These are phyloP conservation scores for Polydrusus tereticollis DNA, from an alignment of 2,888 invertebrate genomes.

Conservation along the genomic window DNA sequence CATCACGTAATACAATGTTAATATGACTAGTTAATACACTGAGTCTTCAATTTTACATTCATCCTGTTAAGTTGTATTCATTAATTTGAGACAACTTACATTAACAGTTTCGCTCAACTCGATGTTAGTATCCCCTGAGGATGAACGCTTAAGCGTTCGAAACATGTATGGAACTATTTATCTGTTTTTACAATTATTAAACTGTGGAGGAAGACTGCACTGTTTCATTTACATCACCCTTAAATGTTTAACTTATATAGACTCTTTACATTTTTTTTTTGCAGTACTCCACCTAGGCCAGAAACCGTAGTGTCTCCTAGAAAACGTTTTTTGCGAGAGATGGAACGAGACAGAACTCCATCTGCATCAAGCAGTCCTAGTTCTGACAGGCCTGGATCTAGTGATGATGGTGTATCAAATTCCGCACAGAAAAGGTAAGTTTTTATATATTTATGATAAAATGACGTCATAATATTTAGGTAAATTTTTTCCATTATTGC, in stretches of 20 bases:
- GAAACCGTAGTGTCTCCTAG: constrained; percentile 81
- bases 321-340: constrained; percentile 83
- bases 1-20: too few species aligned
- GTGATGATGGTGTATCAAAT: constrained; percentile 52
- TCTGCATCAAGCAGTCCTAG: constrained; percentile 49
- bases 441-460: not conserved
- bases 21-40: too few species aligned
- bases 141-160: too few species aligned
- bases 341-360: constrained; percentile 70
- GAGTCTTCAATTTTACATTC: too few species aligned
- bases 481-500: not conserved
- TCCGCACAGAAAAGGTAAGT: constrained; percentile 45
- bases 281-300: constrained; percentile 60
- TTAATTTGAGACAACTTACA: too few species aligned
- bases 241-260: not conserved
- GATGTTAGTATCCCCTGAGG: too few species aligned
- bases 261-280: not conserved
- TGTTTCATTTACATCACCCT: too few species aligned
- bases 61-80: too few species aligned
- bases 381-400: constrained; percentile 56
- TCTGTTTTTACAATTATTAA: too few species aligned
- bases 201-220: too few species aligned
- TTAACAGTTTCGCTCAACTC: too few species aligned
- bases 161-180: too few species aligned
- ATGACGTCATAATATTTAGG: not conserved